Conservation (phyloP, 2,888 invertebrate genomes). For the Cremastinae sp. region DNA sequence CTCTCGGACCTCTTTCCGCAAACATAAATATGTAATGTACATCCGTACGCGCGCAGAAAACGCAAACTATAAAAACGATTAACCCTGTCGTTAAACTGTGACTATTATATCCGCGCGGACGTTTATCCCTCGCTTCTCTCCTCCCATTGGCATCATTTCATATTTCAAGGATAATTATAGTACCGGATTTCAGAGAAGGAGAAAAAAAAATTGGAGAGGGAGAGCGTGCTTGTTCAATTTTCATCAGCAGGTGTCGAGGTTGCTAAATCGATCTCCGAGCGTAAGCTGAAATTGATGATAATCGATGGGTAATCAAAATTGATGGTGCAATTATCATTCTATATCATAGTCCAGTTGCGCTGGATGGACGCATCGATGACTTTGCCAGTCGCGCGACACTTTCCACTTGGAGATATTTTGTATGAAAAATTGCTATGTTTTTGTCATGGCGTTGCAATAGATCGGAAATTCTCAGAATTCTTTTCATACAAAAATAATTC, state of each 20-base stretch:
- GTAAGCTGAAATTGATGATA: slow-evolving; percentile 52
- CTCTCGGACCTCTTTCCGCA: slow-evolving; percentile 21
- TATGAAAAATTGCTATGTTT: no score
- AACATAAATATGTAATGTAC: not conserved
- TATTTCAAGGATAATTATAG: slow-evolving; percentile 58
- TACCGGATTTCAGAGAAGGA: slow-evolving; percentile 16
- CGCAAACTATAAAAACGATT: slow-evolving; percentile 52
- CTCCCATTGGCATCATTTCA: slow-evolving; percentile 35
- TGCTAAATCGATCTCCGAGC: slow-evolving; percentile 38
- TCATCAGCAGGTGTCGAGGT: slow-evolving; percentile 58
- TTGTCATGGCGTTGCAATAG: no score
- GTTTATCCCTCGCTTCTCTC: slow-evolving; percentile 22
- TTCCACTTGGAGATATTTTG: no score
- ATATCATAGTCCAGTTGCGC: slow-evolving; percentile 9
- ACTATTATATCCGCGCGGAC: slow-evolving; percentile 34
- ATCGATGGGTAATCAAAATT: slow-evolving; percentile 57
- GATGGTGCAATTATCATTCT: slow-evolving; percentile 59
- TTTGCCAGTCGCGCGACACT: not conserved
- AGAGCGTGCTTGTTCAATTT: slow-evolving; percentile 49
- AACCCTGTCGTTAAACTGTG: slow-evolving; percentile 46
- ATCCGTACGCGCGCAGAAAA: not conserved
- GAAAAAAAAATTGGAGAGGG: not conserved
- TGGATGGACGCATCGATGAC: slow-evolving; percentile 2
- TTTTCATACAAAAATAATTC: no score
- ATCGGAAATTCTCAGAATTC: no score